These are phyloP conservation scores for Falco novaeseelandiae DNA, from an alignment of 2,797 vertebrate species.

Conservation along the genomic window DNA sequence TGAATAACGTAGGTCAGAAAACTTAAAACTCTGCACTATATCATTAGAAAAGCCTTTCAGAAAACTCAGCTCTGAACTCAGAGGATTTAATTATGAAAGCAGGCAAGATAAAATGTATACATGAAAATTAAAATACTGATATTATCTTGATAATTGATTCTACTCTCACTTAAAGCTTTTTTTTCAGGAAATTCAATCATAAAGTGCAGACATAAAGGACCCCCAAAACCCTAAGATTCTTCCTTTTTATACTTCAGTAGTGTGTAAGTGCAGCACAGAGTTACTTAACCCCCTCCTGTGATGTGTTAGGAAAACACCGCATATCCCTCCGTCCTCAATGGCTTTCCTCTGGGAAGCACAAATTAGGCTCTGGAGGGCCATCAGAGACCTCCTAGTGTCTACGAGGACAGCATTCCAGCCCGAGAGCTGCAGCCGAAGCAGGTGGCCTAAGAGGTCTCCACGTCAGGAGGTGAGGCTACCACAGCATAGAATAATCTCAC, in stretches of 20 bases:
- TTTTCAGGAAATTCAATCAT: neutral
- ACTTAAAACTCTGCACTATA: slow-evolving; percentile 42
- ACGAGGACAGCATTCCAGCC: slow-evolving; percentile 45
- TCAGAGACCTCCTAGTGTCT: neutral
- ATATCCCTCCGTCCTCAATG: neutral
- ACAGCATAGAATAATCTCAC: neutral
- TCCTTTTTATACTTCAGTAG: slow-evolving; percentile 3
- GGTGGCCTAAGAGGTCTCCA: neutral
- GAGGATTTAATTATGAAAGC: slow-evolving; percentile 79
- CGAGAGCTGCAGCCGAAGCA: neutral
- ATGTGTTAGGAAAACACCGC: slow-evolving; percentile 45
- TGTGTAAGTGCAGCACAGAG: slow-evolving; percentile 30
- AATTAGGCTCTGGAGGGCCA: slow-evolving; percentile 54
- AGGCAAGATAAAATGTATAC: slow-evolving; percentile 13
- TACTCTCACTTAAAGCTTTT: neutral
- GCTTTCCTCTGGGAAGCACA: slow-evolving; percentile 73
- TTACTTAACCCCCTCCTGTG: slow-evolving; percentile 15
- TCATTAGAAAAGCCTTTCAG: slow-evolving; percentile 81
- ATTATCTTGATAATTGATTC: slow-evolving; percentile 51
- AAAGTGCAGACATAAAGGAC: neutral
- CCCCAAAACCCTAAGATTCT: neutral
- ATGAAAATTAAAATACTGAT: neutral
- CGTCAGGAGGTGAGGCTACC: neutral
- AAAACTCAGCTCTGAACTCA: slow-evolving; percentile 76
- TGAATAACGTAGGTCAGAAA: neutral